Evolutionary conservation across 2,888 invertebrate genomes (phyloP), one percentile per base, ranked within the genome.

Genomic region (Cetonia aurata): DNA sequence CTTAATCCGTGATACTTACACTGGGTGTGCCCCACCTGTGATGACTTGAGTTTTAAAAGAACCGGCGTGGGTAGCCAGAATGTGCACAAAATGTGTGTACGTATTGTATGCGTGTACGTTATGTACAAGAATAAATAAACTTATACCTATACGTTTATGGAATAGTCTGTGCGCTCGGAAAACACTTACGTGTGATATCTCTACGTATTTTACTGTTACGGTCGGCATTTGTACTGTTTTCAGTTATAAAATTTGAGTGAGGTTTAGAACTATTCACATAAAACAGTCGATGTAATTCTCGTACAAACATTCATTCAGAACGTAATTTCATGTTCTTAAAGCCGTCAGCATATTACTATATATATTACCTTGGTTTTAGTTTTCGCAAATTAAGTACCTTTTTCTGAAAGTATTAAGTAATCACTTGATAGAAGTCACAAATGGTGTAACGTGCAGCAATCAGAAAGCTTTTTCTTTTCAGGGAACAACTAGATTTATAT

Each of bases 1-100:
- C 46, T 57, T 71, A 71, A 71, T 71, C 71, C 71, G 67, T 71
- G 67, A 60, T 59, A 71, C 71, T 67, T 59, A 67, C 67, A 71
- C 71, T 67, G 59, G 67, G 67, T 55, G 71, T 44, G 71, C 57
- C 71, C 48, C 71, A 71, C 71, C 71, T 71, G 71, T 59, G 59
- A 71, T 71, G 71, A 71, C 69, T 69, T 69, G 69, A 46, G 53
- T 48, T 59, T 67, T 57, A 67, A 46, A 53, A 59, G 60, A 52
- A 55, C 37, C 10, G 13, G 56, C 67, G 59, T 67, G 67, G 71
- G 69, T 55, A 66, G 57, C 44, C 53, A 55, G 69, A 62, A 53
- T 69, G 60, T 53, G 59, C 67, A 67, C 67, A 67, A 59, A 67
- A 60, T 41, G 25, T 52, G 52, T 52, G 19, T 52, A 52, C 52